Evolutionary conservation across 2,797 vertebrate genomes (phyloP), one percentile per base, ranked within the genome.

Genomic region (Megalops cyprinoides): DNA sequence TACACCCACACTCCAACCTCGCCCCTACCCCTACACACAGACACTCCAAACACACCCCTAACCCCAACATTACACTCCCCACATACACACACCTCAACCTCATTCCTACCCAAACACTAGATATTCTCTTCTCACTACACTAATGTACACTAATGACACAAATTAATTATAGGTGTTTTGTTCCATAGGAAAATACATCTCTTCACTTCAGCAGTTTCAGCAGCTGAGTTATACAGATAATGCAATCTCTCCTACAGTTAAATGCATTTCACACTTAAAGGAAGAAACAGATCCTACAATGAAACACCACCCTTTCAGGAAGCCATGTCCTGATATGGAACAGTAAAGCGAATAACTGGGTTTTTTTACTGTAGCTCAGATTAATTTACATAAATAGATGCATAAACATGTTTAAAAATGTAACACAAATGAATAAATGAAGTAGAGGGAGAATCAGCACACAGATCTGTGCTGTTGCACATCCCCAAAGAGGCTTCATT

Each of bases 381-480:
- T 18, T 7, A 0, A 69, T 39, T 69, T 39, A 20, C 37, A 69
- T 53, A 53, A 12, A 15, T 51, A 53, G 51, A 53, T 53, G 51
- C 51, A 14, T 34, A 67, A 34, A 37, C 31, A 67, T 69, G 65
- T 65, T 65, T 65, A 34, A 65, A 65, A 65, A 65, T 65, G 60
- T 65, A 65, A 34, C 60, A 31, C 60, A 34, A 65, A 65, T 34
- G 28, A 65, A 65, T 65, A 65, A 65, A 65, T 65, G 34, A 60
- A 65, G 18, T 14, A 34, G 60, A 34, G 34, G 34, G 9, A n/a
- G 23, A n/a, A 5, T n/a, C 10, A 5, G 60, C 6, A 23, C 28
- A 15, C 31, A 31, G 8, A 60, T 12, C 31, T 34, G 60, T 31
- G 28, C 28, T 34, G 34, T 65, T 62, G 58, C 25, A 31, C 12